Evolutionary conservation across 2,888 invertebrate genomes (phyloP).

Genomic region (Netelia fuscicornis): DNA sequence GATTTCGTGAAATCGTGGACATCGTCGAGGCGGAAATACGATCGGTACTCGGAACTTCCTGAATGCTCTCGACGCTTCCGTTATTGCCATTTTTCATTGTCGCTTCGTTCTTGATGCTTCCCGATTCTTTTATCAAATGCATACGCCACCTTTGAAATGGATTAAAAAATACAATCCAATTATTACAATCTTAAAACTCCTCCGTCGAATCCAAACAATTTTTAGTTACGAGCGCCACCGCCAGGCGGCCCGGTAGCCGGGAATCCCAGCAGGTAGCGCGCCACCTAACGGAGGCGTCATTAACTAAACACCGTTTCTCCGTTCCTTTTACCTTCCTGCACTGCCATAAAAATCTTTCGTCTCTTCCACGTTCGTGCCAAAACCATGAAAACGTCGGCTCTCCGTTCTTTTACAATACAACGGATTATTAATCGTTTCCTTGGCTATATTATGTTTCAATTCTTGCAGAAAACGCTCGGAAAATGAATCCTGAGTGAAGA

Average conservation of each 20-base stretch:
- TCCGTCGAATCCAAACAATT: background rate
- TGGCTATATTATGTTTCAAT: constrained; percentile 88
- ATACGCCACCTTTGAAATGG: constrained; percentile 78
- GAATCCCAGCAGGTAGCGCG: background rate
- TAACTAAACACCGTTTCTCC: background rate
- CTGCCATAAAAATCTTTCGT: constrained; percentile 75
- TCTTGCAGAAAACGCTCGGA: constrained; percentile 89
- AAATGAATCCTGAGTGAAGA: constrained; percentile 89
- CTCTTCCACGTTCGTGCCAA: constrained; percentile 72
- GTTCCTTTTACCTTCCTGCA: constrained; percentile 74
- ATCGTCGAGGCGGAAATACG: constrained; percentile 48
- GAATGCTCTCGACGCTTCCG: constrained; percentile 58
- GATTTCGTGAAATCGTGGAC: constrained; percentile 60
- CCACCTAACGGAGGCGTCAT: background rate
- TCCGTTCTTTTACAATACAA: constrained; percentile 83
- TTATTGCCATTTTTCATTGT: constrained; percentile 50
- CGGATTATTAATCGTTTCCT: constrained; percentile 87
- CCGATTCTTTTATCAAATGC: constrained; percentile 76
- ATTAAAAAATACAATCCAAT: background rate
- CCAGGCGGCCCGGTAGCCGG: background rate
- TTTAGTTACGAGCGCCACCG: background rate
- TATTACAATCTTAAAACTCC: background rate
- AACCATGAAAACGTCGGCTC: constrained; percentile 70
- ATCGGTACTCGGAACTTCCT: constrained; percentile 50
- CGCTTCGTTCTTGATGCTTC: constrained; percentile 44